phyloP scores from a whole-genome alignment of 2,113 vertebrate genomes.

The Poeciliopsis turrubarensis region DNA sequence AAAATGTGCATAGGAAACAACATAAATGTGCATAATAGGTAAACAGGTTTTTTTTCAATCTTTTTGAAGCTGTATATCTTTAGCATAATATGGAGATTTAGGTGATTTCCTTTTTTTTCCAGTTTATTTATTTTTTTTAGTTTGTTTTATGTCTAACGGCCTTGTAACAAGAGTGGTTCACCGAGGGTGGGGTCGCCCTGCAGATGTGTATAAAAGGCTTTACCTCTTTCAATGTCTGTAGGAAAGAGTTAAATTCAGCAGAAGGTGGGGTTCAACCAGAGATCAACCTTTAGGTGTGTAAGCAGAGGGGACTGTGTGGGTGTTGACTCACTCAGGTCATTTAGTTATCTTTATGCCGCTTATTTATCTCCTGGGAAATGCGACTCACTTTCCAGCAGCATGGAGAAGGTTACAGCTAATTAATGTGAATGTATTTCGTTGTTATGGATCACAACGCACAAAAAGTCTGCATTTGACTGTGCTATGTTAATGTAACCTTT shows the following conservation, averaged over 20 bases:
- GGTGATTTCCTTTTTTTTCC: too few relatives aligned
- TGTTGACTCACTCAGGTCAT: conserved; percentile 10
- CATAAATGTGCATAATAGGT: too few relatives aligned
- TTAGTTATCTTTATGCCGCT: conserved; percentile 25
- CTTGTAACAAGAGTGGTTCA: too few relatives aligned
- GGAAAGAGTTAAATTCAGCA: conserved; percentile 33
- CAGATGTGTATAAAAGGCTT: conserved; percentile 70
- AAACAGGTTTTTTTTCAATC: too few relatives aligned
- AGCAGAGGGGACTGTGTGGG: background rate
- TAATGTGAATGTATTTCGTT: conserved; percentile 73
- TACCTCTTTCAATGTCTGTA: conserved; percentile 52
- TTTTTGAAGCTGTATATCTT: too few relatives aligned
- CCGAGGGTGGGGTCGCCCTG: conserved; percentile 47
- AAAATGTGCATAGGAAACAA: too few relatives aligned
- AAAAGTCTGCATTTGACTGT: conserved; percentile 51
- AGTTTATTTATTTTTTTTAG: too few relatives aligned
- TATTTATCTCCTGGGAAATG: conserved; percentile 32
- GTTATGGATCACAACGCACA: conserved; percentile 75
- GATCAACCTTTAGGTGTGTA: conserved; percentile 48
- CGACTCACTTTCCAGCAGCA: conserved; percentile 37
- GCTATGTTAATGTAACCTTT: conserved; percentile 82
- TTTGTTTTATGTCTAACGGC: too few relatives aligned
- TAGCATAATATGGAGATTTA: too few relatives aligned
- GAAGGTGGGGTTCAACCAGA: conserved; percentile 39
- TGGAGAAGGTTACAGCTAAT: conserved; percentile 63